Evolutionary conservation across 2,113 vertebrate genomes (phyloP).

Genomic region (Tetraodon nigroviridis): DNA sequence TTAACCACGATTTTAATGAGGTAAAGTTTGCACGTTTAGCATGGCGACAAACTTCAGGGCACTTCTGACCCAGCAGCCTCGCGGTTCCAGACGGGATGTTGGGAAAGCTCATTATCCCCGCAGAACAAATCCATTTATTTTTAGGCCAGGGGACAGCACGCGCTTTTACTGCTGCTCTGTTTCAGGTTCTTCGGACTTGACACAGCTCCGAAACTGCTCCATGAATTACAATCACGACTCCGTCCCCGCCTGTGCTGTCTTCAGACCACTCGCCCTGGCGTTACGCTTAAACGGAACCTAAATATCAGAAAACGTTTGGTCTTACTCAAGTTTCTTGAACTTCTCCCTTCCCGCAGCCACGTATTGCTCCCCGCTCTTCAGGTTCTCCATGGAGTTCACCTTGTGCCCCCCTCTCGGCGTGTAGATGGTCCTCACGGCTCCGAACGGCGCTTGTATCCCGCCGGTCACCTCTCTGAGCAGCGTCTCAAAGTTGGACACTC

Average conservation of each 20-base stretch:
- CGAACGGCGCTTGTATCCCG: conserved; percentile 86
- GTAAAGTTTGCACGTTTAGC: too few species aligned
- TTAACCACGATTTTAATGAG: too few species aligned
- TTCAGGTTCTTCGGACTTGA: neutral
- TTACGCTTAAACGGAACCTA: neutral
- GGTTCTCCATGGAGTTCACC: conserved; percentile 81
- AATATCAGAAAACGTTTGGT: neutral
- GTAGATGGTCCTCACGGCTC: conserved; percentile 91
- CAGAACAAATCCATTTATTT: conserved; percentile 35
- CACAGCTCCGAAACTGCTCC: too few species aligned
- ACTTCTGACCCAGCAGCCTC: too few species aligned
- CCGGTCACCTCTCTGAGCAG: conserved; percentile 89
- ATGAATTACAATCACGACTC: too few species aligned
- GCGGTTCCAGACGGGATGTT: too few species aligned
- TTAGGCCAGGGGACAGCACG: conserved; percentile 15
- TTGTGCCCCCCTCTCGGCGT: conserved; percentile 86
- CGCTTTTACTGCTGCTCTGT: conserved; percentile 17
- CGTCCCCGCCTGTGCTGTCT: too few species aligned
- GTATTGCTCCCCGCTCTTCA: conserved; percentile 90
- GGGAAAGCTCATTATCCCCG: conserved; percentile 44
- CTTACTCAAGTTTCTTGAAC: conserved; percentile 96
- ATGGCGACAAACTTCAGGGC: too few species aligned
- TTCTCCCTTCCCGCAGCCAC: conserved; percentile 90
- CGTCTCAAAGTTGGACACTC: conserved; percentile 87
- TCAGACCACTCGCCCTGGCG: too few species aligned